Evolutionary conservation across 2,797 vertebrate species (phyloP), one percentile per base, ranked within the genome.

Genomic region (Microctenopoma stevenorrisi): DNA sequence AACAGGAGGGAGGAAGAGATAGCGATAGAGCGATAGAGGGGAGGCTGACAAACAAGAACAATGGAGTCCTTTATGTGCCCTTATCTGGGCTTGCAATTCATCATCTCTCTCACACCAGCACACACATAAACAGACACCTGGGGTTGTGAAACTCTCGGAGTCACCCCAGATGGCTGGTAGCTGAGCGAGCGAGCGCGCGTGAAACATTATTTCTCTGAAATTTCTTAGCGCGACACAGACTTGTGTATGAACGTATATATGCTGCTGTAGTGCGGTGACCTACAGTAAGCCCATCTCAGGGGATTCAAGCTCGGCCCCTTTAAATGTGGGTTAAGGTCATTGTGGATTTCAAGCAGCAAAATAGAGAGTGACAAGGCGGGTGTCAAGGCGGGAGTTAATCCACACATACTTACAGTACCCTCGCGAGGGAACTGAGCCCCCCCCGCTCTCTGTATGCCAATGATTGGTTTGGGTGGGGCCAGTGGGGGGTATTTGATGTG

Each of bases 1-100:
- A 35, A 68, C 2, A 4, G 22, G 52, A 71, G 28, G 38, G 74
- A 72, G 72, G 68, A 44, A 57, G 66, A 58, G 70, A 81, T 72
- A 53, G 69, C 64, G 78, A 77, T 47, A 76, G 64, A 63, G 48
- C 68, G 40, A 58, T 35, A 56, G 56, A 54, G 74, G 70, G 67
- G 79, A 87, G 76, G 81, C 85, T 88, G 88, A 83, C 75, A 78
- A 83, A 64, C 51, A 73, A 78, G 86, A 92, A 94, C 92, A 94
- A 93, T 90, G 76, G 64, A 79, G 77, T 85, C 73, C 90, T 93
- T 86, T 92, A 62, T 93, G 81, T 67, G 69, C 68, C 72, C 85
- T 91, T 93, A 93, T 93, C 92, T 88, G 37, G 42, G 59, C 62
- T 55, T n/a, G 73, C 54, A 54, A 78, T 90, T 90, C 68, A 82